These are phyloP conservation scores for Eulemur rufifrons DNA, from an alignment of 2,113 vertebrate species.

Conservation along the genomic window DNA sequence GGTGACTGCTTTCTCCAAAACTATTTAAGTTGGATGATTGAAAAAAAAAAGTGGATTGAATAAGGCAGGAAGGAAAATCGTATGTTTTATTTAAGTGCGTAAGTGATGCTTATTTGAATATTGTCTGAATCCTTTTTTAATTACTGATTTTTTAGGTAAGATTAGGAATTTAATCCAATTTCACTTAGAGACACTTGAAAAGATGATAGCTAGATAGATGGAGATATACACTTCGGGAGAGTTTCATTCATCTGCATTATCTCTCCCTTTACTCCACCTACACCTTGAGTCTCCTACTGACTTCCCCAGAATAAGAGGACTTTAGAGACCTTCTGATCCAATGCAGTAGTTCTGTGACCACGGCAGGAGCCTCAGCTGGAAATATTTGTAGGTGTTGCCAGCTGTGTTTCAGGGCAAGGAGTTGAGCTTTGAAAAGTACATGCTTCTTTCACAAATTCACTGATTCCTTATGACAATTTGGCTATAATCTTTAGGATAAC, in stretches of 20 bases:
- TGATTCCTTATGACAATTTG: background rate
- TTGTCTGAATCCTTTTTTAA: conserved; percentile 44
- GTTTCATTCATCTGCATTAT: background rate
- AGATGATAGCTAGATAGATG: background rate
- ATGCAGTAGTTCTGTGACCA: background rate
- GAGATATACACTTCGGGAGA: background rate
- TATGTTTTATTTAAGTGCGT: conserved; percentile 9
- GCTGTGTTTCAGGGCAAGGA: background rate
- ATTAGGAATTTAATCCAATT: background rate
- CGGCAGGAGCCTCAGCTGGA: background rate
- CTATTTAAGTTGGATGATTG: background rate
- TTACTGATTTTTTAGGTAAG: background rate
- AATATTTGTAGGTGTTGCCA: no score
- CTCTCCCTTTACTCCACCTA: background rate
- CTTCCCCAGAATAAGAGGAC: background rate
- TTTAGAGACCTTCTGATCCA: background rate
- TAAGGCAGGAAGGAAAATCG: background rate
- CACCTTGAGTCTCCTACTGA: accelerated
- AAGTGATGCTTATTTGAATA: background rate
- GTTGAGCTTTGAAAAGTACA: background rate
- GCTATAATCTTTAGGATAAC: background rate
- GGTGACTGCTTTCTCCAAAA: conserved; percentile 29
- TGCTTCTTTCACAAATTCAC: background rate
- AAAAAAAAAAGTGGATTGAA: background rate
- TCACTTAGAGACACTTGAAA: background rate